Evolutionary conservation across 2,113 vertebrate genomes (phyloP).

Genomic region (Notiomystis cincta): DNA sequence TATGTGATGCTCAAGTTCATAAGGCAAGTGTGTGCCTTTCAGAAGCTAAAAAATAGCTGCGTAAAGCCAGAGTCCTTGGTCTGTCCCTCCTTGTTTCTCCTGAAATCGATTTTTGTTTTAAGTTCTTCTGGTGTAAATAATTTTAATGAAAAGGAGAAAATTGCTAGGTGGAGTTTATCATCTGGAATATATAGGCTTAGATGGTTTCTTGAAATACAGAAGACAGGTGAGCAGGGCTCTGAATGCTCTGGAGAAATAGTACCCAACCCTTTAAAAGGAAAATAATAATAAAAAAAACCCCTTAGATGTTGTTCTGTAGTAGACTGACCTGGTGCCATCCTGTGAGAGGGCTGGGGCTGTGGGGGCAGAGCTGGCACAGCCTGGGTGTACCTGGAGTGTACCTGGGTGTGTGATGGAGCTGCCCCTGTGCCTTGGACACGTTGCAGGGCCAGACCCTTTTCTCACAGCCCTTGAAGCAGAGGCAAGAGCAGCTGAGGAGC

Average conservation of each 20-base stretch:
- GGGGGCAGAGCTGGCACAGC: background rate
- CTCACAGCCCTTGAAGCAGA: background rate
- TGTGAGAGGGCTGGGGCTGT: background rate
- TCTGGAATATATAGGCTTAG: slow-evolving; percentile 24
- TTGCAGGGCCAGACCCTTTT: background rate
- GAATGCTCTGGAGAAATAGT: background rate
- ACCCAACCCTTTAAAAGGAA: background rate
- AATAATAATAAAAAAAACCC: too few relatives aligned
- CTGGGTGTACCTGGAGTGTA: too few relatives aligned
- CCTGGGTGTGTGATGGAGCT: background rate
- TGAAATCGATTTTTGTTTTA: slow-evolving; percentile 50
- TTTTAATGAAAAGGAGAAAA: slow-evolving; percentile 61
- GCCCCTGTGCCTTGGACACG: background rate
- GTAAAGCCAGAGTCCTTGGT: background rate
- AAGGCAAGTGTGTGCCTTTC: background rate
- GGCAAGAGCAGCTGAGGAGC: background rate
- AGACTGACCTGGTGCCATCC: background rate
- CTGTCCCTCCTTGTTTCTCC: slow-evolving; percentile 20
- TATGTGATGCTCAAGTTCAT: slow-evolving; percentile 3
- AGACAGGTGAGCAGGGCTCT: background rate
- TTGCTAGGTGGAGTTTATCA: slow-evolving; percentile 25
- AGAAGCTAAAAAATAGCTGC: background rate
- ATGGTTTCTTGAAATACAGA: slow-evolving; percentile 2
- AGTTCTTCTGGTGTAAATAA: slow-evolving; percentile 61
- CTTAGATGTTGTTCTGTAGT: background rate